Conservation (phyloP, 2,888 invertebrate species). For the Machimus atricapillus region DNA sequence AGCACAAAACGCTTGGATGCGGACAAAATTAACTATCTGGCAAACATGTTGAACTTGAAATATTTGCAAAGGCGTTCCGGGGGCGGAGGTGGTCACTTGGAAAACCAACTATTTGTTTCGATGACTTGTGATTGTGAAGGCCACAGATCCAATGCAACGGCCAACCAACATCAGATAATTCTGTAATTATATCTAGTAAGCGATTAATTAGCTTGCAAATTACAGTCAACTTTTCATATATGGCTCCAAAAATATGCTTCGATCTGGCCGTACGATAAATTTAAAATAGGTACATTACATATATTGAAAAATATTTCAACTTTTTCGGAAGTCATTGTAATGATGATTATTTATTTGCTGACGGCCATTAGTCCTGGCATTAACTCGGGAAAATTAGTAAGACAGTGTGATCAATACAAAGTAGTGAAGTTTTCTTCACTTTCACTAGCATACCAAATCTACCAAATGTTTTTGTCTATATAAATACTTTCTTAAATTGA, state of each 20-base stretch:
- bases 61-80: background rate
- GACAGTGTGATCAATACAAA: background rate
- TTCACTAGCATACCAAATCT: background rate
- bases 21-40: conserved; percentile 5
- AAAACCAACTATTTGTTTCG: background rate
- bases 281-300: background rate
- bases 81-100: conserved; percentile 3
- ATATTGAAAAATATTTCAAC: background rate
- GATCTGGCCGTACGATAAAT: background rate
- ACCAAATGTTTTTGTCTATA: background rate
- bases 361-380: background rate
- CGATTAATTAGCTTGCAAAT: background rate
- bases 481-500: background rate
- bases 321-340: background rate
- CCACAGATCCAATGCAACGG: background rate
- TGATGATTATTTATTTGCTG: background rate
- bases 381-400: background rate
- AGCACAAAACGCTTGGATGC: background rate
- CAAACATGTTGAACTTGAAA: conserved; percentile 34
- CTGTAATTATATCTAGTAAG: background rate
- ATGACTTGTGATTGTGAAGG: conserved; percentile 7
- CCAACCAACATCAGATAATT: background rate
- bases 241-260: background rate
- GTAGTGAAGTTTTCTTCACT: background rate
- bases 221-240: background rate